Base-by-base conservation (phyloP, 1,140 invertebrate genomes). In the Vollenhovia emeryi region DNA sequence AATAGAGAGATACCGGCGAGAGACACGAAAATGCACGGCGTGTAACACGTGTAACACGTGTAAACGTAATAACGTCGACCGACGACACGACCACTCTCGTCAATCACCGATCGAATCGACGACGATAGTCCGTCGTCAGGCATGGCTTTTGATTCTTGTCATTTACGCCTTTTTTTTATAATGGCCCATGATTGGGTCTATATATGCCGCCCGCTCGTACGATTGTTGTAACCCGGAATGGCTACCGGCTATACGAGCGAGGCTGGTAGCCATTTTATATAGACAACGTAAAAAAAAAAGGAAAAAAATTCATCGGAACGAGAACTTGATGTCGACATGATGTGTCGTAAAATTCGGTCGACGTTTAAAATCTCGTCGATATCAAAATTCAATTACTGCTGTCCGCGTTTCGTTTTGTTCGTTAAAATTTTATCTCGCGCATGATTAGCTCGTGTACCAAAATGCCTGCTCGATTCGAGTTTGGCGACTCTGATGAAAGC, bases 301-400 rank as follows among this genome's bases (percentile, higher is more conserved):
- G 27, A 52, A 60, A 48, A 60, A 73, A 45, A 52, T 52, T 48
- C 9, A 7, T 43, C 50, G 50, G 11, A 71, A 57, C 66, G 78
- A 43, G 78, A 21, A 82, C 73, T 71, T 82, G 50, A 82, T 82
- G 66, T 57, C 66, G 78, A 82, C 43, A 73, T 45, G 78, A 73
- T 71, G 66, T 45, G 66, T 33, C 48, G 50, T 82, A 82, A 82
- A 82, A 82, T 73, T 82, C 36, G 78, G 24, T 36, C 66, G 78
- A 82, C 50, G 78, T 82, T 82, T 82, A 82, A 82, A 82, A 82
- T 82, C 78, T 82, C 78, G 45, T 82, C 78, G 78, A 82, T 73
- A 82, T 82, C 66, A 82, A 82, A 73, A 82, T 57, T 57, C 66
- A 57, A 82, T 80, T 40, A 80, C n/a, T 33, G 76, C 21, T 33